phyloP scores from a whole-genome alignment of 2,888 invertebrate species.

The Lycocerus yunnanus region DNA sequence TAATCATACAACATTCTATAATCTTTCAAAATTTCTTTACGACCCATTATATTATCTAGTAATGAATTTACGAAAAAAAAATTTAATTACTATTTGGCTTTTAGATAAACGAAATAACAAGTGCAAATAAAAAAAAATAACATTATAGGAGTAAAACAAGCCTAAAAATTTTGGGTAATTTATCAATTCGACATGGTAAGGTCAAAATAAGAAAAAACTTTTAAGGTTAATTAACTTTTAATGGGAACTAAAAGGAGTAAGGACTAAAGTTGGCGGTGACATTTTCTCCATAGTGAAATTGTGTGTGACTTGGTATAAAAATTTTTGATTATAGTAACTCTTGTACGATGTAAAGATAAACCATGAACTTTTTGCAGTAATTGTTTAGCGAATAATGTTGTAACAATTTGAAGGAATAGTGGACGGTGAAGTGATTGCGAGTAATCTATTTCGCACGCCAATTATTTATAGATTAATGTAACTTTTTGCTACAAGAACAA shows the following conservation, averaged over 20 bases:
- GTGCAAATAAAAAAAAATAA: neutral
- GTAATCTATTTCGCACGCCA: conserved; percentile 28
- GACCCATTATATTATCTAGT: neutral
- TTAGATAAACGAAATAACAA: neutral
- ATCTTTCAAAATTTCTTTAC: neutral
- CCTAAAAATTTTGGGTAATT: neutral
- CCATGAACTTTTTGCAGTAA: conserved; percentile 13
- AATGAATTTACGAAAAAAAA: neutral
- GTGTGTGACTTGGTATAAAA: neutral
- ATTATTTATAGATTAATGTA: conserved; percentile 47
- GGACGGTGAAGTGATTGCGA: conserved; percentile 10
- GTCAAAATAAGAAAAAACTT: neutral
- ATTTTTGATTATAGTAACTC: neutral
- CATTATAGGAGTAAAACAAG: neutral
- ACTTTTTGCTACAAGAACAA: conserved; percentile 38
- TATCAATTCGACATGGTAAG: neutral
- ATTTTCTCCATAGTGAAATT: neutral
- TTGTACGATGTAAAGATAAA: neutral
- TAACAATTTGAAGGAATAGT: conserved; percentile 13
- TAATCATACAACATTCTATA: neutral
- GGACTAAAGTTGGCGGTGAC: neutral
- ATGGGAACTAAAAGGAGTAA: neutral
- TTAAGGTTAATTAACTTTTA: neutral
- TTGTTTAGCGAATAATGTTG: conserved; percentile 14
- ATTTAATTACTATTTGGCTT: neutral